These are phyloP conservation scores for Drosophila kikkawai DNA, from an alignment of 1,140 invertebrate species.

Conservation along the genomic window DNA sequence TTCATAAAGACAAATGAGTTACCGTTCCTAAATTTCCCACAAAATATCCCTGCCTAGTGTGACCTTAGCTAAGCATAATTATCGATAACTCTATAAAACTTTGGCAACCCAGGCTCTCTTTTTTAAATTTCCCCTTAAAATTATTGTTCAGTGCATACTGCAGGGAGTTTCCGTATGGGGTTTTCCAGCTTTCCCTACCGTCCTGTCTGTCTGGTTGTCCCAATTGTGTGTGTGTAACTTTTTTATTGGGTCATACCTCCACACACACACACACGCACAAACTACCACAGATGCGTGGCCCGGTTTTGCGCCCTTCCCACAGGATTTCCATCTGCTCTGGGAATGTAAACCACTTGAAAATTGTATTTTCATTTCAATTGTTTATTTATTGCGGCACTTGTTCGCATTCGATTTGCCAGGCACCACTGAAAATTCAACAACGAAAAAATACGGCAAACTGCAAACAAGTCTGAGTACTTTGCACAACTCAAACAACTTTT, in stretches of 20 bases:
- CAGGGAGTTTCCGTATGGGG: conserved; percentile 29
- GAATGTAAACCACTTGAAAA: conserved; percentile 81
- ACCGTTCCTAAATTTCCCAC: too few relatives aligned
- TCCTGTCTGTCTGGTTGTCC: conserved; percentile 21
- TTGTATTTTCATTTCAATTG: conserved; percentile 84
- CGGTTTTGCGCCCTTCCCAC: conserved; percentile 23
- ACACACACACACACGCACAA: conserved; percentile 15
- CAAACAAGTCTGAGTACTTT: conserved; percentile 22
- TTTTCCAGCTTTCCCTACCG: conserved; percentile 10
- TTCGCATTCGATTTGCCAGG: conserved; percentile 79
- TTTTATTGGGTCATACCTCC: conserved; percentile 75
- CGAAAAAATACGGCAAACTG: conserved; percentile 21
- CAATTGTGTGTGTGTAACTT: conserved; percentile 42
- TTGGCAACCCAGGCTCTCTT: too few relatives aligned
- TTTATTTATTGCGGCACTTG: conserved; percentile 83
- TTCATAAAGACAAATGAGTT: too few relatives aligned
- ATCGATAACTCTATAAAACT: background rate
- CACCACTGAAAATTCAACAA: conserved; percentile 41
- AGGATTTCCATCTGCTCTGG: conserved; percentile 46
- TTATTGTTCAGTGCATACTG: conserved; percentile 6
- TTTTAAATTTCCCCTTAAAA: background rate
- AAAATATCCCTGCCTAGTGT: background rate
- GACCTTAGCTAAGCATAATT: background rate
- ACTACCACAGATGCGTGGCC: conserved; percentile 13
- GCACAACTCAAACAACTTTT: conserved; percentile 16